Evolutionary conservation across 2,888 invertebrate genomes (phyloP).

Genomic region (Tenthredo amoena): DNA sequence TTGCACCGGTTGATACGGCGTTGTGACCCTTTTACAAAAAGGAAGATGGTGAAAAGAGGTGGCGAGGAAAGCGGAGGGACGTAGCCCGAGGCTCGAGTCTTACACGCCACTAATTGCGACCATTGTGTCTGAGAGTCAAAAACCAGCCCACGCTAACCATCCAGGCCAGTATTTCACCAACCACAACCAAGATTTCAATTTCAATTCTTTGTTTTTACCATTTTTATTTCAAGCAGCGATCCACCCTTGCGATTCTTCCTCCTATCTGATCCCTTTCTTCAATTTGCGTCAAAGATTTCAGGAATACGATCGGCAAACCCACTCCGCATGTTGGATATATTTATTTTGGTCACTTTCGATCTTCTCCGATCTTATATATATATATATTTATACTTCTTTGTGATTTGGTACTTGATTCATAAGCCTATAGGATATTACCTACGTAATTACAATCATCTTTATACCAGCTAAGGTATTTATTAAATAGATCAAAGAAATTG

Average conservation of each 20-base stretch:
- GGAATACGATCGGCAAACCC: not conserved
- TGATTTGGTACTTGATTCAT: not conserved
- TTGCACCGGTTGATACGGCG: constrained; percentile 26
- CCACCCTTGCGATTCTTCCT: not conserved
- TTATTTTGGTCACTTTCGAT: not conserved
- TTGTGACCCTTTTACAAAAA: constrained; percentile 25
- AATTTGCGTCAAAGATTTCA: constrained; percentile 4
- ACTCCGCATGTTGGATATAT: not conserved
- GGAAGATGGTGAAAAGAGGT: constrained; percentile 32
- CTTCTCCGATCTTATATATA: not conserved
- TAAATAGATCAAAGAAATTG: not conserved
- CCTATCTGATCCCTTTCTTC: not conserved
- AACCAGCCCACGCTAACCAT: constrained; percentile 46
- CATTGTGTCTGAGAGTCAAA: constrained; percentile 62
- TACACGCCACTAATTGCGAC: constrained; percentile 66
- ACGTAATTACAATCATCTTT: not conserved
- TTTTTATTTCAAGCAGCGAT: constrained; percentile 20
- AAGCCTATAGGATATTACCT: not conserved
- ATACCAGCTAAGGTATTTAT: not conserved
- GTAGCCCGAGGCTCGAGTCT: constrained; percentile 61
- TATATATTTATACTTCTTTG: not conserved
- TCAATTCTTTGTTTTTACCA: constrained; percentile 35
- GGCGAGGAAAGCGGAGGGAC: constrained; percentile 39
- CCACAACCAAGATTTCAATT: constrained; percentile 26
- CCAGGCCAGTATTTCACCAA: constrained; percentile 21